Evolutionary conservation across 2,797 vertebrate genomes (phyloP).

Genomic region (Typhlichthys subterraneus): DNA sequence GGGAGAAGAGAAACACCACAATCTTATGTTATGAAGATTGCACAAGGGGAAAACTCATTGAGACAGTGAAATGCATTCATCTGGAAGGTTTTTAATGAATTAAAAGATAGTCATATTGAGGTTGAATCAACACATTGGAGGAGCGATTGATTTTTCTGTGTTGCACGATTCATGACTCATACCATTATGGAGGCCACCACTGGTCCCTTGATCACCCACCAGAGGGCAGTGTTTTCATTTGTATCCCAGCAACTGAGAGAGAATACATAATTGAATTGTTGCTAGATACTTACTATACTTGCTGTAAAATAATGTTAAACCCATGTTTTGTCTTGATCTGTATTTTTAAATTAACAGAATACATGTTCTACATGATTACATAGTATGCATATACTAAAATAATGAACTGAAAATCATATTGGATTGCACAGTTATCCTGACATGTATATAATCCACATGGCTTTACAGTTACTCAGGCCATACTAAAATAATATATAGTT

Average conservation of each 20-base stretch:
- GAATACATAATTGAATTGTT: background rate
- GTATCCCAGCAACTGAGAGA: conserved; percentile 93
- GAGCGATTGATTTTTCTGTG: background rate
- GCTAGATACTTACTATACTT: background rate
- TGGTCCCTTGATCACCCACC: conserved; percentile 99
- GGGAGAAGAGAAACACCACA: conserved; percentile 18
- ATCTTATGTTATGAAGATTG: background rate
- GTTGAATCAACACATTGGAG: background rate
- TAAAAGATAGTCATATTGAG: background rate
- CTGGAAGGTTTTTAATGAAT: background rate
- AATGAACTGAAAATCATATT: too few relatives aligned
- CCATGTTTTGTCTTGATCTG: too few relatives aligned
- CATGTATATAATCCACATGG: too few relatives aligned
- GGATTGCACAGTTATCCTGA: too few relatives aligned
- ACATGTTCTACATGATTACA: too few relatives aligned
- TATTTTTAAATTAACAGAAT: too few relatives aligned
- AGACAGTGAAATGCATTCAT: background rate
- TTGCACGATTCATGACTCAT: conserved; percentile 34
- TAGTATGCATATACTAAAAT: too few relatives aligned
- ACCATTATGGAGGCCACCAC: conserved; percentile 98
- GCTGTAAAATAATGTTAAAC: background rate
- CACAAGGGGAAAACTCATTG: background rate
- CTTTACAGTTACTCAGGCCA: too few relatives aligned
- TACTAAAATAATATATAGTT: too few relatives aligned
- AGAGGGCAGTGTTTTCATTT: conserved; percentile 94